Conservation (phyloP, 2,113 vertebrate genomes). For the Melanocharis versteri region DNA sequence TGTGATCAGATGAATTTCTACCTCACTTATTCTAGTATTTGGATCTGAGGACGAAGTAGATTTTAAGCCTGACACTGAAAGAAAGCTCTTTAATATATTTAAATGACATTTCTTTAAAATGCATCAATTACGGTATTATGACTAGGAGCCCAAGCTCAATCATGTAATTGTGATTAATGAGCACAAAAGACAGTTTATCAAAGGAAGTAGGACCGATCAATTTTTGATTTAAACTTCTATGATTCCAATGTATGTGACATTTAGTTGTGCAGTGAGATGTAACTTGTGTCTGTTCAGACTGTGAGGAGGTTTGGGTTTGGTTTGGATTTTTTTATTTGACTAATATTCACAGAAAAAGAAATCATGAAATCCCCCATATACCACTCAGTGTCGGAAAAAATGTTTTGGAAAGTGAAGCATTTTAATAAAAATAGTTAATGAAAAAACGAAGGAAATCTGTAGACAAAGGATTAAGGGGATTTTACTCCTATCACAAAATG, state of each 20-base stretch:
- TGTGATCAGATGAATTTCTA: not conserved
- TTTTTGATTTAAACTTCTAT: not conserved
- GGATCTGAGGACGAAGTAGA: not conserved
- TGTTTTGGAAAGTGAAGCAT: not conserved
- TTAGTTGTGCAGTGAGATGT: not conserved
- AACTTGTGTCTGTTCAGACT: not conserved
- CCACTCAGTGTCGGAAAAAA: not conserved
- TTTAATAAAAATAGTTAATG: not conserved
- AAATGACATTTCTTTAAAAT: not conserved
- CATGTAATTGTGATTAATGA: not conserved
- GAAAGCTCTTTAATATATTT: not conserved
- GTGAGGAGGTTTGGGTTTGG: not conserved
- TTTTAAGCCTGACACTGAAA: not conserved
- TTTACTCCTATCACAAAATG: not conserved
- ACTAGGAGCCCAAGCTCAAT: not conserved
- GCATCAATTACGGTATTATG: not conserved
- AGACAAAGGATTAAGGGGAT: not conserved
- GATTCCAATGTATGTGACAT: not conserved
- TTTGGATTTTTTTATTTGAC: not conserved
- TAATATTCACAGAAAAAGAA: not conserved
- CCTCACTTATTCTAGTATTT: not conserved
- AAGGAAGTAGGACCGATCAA: not conserved
- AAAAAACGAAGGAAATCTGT: not conserved
- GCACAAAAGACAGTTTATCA: not conserved
- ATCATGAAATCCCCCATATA: rapidly evolving